Conservation (phyloP, 2,113 vertebrate species). For the Rutilus rutilus region DNA sequence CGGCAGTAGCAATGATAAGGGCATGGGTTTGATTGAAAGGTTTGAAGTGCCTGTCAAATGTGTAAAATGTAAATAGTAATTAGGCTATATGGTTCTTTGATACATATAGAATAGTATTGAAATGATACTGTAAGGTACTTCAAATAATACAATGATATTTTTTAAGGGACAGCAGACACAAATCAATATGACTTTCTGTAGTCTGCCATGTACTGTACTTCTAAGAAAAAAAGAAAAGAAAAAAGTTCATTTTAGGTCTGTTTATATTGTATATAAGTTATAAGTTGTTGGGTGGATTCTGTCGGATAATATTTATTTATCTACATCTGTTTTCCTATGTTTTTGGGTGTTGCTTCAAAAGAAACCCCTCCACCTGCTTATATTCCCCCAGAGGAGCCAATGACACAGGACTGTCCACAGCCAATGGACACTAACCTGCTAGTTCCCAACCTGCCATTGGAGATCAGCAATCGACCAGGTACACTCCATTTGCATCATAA, state of each 20-base stretch:
- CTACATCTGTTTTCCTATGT: background rate
- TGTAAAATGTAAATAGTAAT: too few relatives aligned
- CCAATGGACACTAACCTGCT: slow-evolving; percentile 97
- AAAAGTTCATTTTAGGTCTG: background rate
- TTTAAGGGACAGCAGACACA: background rate
- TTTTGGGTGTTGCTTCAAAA: slow-evolving; percentile 64
- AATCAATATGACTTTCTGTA: background rate
- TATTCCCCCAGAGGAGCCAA: slow-evolving; percentile 94
- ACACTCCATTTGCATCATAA: background rate
- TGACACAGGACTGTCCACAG: slow-evolving; percentile 95
- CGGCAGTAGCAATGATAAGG: too few relatives aligned
- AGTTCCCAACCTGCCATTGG: slow-evolving; percentile 83
- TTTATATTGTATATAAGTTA: background rate
- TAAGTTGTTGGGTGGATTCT: background rate
- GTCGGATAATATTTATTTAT: background rate
- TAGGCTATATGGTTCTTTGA: too few relatives aligned
- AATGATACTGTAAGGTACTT: background rate
- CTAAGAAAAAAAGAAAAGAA: too few relatives aligned
- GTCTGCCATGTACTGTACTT: too few relatives aligned
- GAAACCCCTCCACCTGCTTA: slow-evolving; percentile 97
- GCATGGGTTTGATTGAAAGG: too few relatives aligned
- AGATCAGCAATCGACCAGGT: slow-evolving; percentile 89
- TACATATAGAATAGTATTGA: background rate
- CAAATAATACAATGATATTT: background rate
- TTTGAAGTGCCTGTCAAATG: too few relatives aligned